Base-by-base conservation (phyloP, 2,888 invertebrate species). In the Toxonevra muliebris region DNA sequence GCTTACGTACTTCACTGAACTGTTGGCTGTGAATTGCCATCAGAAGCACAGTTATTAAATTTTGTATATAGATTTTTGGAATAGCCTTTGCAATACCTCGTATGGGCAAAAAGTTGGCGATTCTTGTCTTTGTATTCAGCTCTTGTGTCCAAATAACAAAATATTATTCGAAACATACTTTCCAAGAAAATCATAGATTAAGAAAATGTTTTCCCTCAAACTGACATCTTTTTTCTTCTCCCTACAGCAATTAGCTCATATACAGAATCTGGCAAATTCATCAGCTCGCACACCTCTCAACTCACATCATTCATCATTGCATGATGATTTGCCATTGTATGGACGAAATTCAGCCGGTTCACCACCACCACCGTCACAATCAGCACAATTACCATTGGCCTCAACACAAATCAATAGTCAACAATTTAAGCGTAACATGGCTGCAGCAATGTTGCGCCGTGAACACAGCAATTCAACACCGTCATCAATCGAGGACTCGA, bases 361-460 rank as follows among this genome's bases (percentile, higher is more conserved):
- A 68, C 88, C 90, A 75, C 87, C 90, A 68, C 88, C 90, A 75
- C 89, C 89, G 78, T 88, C 90, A 75, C 88, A 89, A 79, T 88
- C 90, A 65, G 86, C 86, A 30, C 80, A 77, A 66, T 64, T 79
- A 72, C 79, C 79, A 64, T 69, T 74, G 45, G 71, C 87, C 88
- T 75, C 88, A 88, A 81, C 88, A 88, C 79, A 88, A 87, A 82
- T 88, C 88, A 76, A 86, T 84, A 81, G 90, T 79, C 90, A 90
- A 75, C 87, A 91, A 79, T 87, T 92, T 79, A 89, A 92, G 79
- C 88, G 92, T 73, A 69, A 88, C 87, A 71, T 88, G 86, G 69
- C 88, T 86, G 69, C 79, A 86, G 80, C 83, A 87, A 75, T 86
- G 86, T 72, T 81, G 71, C 73, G 80, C 62, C 76, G 82, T 30